Base-by-base conservation (phyloP, 2,113 vertebrate species). In the Petaurus breviceps region DNA sequence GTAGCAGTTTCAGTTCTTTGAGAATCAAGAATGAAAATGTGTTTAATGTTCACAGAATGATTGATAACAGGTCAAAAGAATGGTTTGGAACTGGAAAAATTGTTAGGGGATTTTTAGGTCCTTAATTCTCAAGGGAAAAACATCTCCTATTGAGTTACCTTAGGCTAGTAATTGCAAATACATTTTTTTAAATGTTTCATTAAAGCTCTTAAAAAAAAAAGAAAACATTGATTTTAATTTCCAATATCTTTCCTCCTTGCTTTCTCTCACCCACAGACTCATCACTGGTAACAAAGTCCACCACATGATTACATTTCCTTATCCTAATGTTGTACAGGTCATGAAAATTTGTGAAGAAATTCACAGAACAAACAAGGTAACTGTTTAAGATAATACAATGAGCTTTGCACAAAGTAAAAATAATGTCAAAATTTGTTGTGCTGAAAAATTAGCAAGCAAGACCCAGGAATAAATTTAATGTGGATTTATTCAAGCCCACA, bases 1-100 rank as follows among this genome's bases (percentile, higher is more conserved):
- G 97, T 94, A 92, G 0, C 3, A 3, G 31, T n/a, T 90, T 0
- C 9, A 94, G 31, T 89, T 47, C 4, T 68, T n/a, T 52, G 6
- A 95, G 23, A 92, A 93, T n/a, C 37, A 92, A 28, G 91, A 93
- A 90, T 95, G 1, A 94, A 94, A 37, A n/a, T 68, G 14, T n/a
- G 12, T n/a, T n/a, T 68, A 68, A 16, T 57, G 23, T 61, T 43
- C 49, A 51, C 12, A 43, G 3, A 94, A 94, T 9, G 46, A 57
- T 14, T 2, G 54, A 3, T 10, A 95, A 52, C 16, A 90, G 52
- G 37, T 51, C 68, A 46, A 93, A 25, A 12, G 31, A 95, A 26
- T n/a, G 0, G 0, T 68, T 5, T 24, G 2, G 28, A 61, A 84
- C 5, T 54, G 5, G 31, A 93, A 93, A 0, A 11, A 89, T 52